These are phyloP conservation scores for Creontiades dilutus DNA, from an alignment of 2,888 invertebrate species.

Conservation along the genomic window DNA sequence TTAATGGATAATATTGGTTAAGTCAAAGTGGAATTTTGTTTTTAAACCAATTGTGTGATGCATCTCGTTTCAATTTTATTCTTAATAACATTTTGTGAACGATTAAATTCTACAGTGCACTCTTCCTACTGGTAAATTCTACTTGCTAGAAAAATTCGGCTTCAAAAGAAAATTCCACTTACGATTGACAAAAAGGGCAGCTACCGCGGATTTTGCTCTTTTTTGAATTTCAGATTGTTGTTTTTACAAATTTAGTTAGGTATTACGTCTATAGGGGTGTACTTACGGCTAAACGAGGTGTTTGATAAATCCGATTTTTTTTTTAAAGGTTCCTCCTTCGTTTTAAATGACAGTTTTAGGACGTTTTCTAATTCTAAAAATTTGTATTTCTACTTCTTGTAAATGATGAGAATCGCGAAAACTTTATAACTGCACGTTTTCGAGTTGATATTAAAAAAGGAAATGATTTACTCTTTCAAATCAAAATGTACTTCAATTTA, in stretches of 20 bases:
- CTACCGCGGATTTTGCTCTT: neutral
- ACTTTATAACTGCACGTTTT: neutral
- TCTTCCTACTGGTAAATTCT: neutral
- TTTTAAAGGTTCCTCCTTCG: neutral
- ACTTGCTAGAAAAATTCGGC: neutral
- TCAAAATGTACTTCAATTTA: too few species aligned
- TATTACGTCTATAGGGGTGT: neutral
- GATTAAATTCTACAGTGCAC: neutral
- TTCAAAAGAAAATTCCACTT: neutral
- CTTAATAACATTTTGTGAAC: too few species aligned
- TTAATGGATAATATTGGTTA: too few species aligned
- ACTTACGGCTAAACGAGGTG: neutral
- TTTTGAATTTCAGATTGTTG: too few species aligned
- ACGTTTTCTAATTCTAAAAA: neutral
- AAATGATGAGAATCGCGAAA: neutral
- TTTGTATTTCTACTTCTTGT: neutral
- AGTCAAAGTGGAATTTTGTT: too few species aligned
- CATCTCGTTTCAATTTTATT: too few species aligned
- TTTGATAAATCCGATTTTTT: neutral
- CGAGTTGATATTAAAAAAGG: too few species aligned
- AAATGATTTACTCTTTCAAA: too few species aligned
- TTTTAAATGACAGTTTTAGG: neutral
- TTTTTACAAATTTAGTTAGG: neutral
- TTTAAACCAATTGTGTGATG: too few species aligned
- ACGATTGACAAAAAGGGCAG: neutral